phyloP scores from a whole-genome alignment of 2,797 vertebrate genomes.

The Margarornis squamiger region DNA sequence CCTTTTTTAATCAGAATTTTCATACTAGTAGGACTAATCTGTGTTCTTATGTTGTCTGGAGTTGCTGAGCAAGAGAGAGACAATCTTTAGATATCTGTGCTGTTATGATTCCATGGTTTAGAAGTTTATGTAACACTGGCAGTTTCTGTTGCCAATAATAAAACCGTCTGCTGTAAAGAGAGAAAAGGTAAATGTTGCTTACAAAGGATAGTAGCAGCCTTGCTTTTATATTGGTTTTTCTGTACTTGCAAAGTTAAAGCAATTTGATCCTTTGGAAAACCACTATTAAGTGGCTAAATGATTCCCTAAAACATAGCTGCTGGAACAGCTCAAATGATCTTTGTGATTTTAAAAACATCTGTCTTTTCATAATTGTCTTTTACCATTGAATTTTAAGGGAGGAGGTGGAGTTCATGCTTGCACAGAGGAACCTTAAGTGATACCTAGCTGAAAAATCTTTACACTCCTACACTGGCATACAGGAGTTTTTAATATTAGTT shows the following conservation, averaged over 20 bases:
- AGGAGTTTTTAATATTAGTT: not conserved
- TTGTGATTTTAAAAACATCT: not conserved
- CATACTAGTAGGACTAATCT: not conserved
- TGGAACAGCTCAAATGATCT: not conserved
- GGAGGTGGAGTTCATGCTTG: not conserved
- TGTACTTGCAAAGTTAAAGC: not conserved
- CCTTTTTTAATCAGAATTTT: not conserved
- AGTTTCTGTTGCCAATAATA: not conserved
- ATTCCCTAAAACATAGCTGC: not conserved
- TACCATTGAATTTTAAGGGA: not conserved
- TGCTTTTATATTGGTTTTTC: not conserved
- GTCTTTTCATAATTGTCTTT: not conserved
- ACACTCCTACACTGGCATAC: not conserved
- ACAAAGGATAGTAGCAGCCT: not conserved
- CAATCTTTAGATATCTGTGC: not conserved
- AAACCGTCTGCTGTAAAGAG: not conserved
- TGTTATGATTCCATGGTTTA: not conserved
- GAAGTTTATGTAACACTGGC: not conserved
- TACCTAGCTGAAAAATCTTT: not conserved
- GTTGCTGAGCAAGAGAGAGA: not conserved
- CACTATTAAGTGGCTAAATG: not conserved
- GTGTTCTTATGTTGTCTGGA: not conserved
- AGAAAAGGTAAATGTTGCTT: not conserved
- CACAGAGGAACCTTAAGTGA: not conserved
- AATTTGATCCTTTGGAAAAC: not conserved